These are phyloP conservation scores for Vannuccia rotundouncinata DNA, from an alignment of 2,888 invertebrate species.

Conservation along the genomic window DNA sequence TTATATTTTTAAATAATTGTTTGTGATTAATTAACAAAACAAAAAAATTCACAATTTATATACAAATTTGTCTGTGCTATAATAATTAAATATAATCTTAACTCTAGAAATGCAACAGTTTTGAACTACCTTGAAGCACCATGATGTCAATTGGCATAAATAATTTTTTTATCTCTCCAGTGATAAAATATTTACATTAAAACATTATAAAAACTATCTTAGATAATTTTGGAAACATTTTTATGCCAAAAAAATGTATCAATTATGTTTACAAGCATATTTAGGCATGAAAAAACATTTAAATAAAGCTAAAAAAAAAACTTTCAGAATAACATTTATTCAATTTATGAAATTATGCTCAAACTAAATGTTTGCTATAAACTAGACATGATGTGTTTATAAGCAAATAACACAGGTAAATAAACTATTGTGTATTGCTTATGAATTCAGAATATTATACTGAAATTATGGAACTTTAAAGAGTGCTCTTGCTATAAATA, in stretches of 20 bases:
- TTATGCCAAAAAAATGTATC: neutral
- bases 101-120: neutral
- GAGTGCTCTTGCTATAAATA: no score
- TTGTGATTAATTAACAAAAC: no score
- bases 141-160: constrained; percentile 9
- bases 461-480: no score
- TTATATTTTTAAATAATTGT: no score
- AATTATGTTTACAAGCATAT: constrained; percentile 5
- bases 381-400: no score
- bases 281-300: neutral
- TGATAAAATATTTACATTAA: constrained; percentile 5
- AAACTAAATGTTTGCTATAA: no score
- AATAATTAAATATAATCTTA: no score
- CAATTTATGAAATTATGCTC: neutral
- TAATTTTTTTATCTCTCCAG: neutral
- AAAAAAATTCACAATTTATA: no score
- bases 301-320: neutral
- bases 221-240: neutral
- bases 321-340: neutral
- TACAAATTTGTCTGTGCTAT: no score
- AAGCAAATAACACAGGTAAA: neutral
- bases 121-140: constrained; percentile 17
- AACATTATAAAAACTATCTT: constrained; percentile 18
- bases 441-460: neutral
- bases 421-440: neutral